A percentile compares a stretch with the other conserved stretches of the same genome.
Conservation (phyloP, 2,113 vertebrate species). For the Vulpes vulpes region DNA sequence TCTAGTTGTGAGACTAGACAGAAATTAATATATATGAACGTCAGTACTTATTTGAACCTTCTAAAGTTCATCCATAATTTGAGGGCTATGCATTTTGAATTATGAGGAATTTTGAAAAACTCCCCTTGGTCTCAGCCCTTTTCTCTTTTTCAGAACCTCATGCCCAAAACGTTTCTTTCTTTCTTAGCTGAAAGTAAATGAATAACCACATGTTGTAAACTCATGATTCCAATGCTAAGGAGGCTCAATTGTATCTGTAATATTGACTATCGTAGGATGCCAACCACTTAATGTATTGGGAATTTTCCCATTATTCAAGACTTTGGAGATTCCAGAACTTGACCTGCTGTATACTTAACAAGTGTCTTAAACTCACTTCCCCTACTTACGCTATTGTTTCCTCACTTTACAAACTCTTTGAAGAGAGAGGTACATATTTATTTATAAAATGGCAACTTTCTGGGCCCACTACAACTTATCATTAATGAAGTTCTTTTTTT, state of each 20-base stretch:
- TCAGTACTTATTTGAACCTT: neutral
- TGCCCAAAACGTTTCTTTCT: neutral
- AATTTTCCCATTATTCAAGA: neutral
- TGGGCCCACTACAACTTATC: slow-evolving; percentile 40
- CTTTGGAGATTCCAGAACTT: neutral
- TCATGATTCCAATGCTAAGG: neutral
- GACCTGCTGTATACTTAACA: neutral
- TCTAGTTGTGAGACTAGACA: neutral
- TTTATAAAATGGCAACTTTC: slow-evolving; percentile 70
- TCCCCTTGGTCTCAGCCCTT: slow-evolving; percentile 21
- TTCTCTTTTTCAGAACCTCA: neutral
- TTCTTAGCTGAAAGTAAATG: slow-evolving; percentile 21
- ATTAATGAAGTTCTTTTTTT: slow-evolving; percentile 60
- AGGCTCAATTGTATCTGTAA: neutral
- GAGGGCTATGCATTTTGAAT: slow-evolving; percentile 56
- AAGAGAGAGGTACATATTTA: slow-evolving; percentile 56
- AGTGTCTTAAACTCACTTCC: neutral
- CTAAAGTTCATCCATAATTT: slow-evolving; percentile 20
- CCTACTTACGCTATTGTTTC: neutral
- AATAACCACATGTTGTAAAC: neutral
- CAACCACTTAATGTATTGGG: neutral
- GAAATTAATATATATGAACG: neutral
- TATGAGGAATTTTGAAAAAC: neutral
- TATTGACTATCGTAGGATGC: neutral
- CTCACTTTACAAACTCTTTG: slow-evolving; percentile 17